Conservation (phyloP, 2,888 invertebrate genomes). For the Megaustenia siamemsis region DNA sequence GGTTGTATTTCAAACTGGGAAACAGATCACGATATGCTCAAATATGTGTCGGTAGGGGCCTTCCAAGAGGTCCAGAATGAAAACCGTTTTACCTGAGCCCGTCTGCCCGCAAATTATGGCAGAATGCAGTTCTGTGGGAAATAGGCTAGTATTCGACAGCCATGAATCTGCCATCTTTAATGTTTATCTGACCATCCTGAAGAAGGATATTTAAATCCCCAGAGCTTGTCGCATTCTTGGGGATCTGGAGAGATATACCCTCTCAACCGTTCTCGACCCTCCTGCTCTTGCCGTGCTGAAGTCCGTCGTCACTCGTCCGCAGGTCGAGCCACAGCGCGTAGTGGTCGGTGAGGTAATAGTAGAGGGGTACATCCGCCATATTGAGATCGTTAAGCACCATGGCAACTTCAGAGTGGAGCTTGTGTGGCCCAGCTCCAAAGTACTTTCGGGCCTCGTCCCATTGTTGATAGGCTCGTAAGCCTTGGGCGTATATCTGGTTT, state of each 20-base stretch:
- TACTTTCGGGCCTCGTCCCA: too few relatives aligned
- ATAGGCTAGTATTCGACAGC: background rate
- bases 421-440: too few relatives aligned
- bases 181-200: background rate
- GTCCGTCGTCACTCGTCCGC: background rate
- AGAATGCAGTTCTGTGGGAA: background rate
- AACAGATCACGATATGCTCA: background rate
- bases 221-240: background rate
- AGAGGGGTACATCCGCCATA: background rate
- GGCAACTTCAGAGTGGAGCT: background rate
- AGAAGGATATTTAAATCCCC: background rate
- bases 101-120: background rate
- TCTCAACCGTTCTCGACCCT: conserved; percentile 11
- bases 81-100: background rate
- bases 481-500: too few relatives aligned
- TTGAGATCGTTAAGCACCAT: background rate
- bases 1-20: background rate
- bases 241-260: background rate
- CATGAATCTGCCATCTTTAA: background rate
- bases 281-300: background rate
- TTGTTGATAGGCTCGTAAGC: too few relatives aligned
- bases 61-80: conserved; percentile 3
- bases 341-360: background rate
- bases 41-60: background rate
- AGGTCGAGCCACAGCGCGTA: background rate